phyloP scores from a whole-genome alignment of 1,140 invertebrate genomes.

The Atopsyche davidsoni region DNA sequence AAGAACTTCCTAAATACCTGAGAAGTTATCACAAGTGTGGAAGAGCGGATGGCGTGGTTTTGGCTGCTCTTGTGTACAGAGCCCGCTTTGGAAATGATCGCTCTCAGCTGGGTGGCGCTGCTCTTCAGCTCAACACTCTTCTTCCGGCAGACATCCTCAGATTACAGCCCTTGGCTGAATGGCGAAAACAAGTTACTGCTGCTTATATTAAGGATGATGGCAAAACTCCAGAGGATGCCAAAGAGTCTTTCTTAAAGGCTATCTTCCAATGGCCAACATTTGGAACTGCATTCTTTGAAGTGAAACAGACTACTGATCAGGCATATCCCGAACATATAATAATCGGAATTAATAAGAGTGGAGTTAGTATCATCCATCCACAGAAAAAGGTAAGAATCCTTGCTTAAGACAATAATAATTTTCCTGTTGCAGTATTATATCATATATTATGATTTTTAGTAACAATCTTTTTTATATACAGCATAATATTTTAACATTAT shows the following conservation, averaged over 20 bases:
- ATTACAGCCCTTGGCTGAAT: constrained; percentile 67
- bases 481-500: neutral
- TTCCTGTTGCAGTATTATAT: neutral
- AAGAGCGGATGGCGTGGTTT: constrained; percentile 70
- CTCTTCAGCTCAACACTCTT: constrained; percentile 65
- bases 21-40: constrained; percentile 80
- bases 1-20: constrained; percentile 89
- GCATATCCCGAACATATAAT: constrained; percentile 79
- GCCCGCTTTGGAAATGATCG: constrained; percentile 69
- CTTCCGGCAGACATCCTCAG: constrained; percentile 76
- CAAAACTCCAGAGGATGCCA: constrained; percentile 63
- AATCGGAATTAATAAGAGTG: constrained; percentile 86
- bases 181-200: constrained; percentile 70
- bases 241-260: constrained; percentile 75
- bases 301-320: constrained; percentile 80
- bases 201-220: constrained; percentile 59
- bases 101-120: constrained; percentile 53
- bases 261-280: constrained; percentile 83
- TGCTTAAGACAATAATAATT: constrained; percentile 13
- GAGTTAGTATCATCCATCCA: constrained; percentile 83
- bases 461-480: constrained; percentile 1
- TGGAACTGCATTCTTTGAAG: constrained; percentile 94
- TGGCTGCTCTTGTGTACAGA: constrained; percentile 77
- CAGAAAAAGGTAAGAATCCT: constrained; percentile 75
- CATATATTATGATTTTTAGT: neutral